phyloP scores from a whole-genome alignment of 2,888 invertebrate genomes.

The Koerneria pararmatus region DNA sequence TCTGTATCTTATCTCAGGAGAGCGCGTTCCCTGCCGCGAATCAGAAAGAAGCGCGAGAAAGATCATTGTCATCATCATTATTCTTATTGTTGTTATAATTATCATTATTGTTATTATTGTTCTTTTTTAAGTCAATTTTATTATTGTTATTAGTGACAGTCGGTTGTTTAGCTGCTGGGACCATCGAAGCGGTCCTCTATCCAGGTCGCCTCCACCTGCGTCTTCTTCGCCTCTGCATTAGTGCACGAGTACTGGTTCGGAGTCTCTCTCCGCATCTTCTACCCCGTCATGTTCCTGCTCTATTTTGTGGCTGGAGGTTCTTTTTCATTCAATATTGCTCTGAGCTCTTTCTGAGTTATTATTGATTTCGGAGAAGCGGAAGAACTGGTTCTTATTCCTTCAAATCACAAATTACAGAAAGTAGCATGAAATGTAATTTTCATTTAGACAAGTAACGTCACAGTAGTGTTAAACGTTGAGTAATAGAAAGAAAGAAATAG shows the following conservation, averaged over 20 bases:
- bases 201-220: constrained; percentile 67
- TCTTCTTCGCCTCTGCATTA: constrained; percentile 77
- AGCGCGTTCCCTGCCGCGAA: no score
- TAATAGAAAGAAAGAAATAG: no score
- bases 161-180: constrained; percentile 45
- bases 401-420: background rate
- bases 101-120: no score
- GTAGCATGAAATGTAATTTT: background rate
- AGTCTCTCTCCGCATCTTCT: constrained; percentile 78
- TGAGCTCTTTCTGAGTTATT: background rate
- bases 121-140: no score
- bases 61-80: no score
- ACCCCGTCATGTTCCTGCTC: constrained; percentile 77
- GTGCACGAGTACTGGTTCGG: constrained; percentile 83
- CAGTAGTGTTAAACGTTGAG: constrained; percentile 5
- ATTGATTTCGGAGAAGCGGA: constrained; percentile 43
- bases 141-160: no score
- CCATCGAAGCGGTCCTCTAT: no score
- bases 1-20: no score
- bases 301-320: constrained; percentile 74
- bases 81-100: no score
- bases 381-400: background rate
- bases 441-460: background rate
- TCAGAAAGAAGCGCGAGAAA: no score
- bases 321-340: constrained; percentile 63